Conservation (phyloP, 2,888 invertebrate genomes). For the Clepsis dumicolana region DNA sequence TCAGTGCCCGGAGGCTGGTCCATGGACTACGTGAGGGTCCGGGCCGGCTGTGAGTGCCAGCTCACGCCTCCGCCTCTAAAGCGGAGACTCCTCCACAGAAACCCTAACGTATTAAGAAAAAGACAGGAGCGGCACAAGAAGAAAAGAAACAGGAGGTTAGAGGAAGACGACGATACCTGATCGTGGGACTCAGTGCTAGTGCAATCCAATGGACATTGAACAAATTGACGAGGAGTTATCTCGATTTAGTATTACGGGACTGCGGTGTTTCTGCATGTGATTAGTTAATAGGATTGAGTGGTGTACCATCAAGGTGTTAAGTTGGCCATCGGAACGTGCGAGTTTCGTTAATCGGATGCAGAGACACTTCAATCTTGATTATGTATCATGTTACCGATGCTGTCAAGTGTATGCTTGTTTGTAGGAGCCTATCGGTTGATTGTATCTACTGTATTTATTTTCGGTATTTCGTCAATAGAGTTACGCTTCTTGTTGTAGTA, state of each 20-base stretch:
- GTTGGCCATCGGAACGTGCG: constrained; percentile 45
- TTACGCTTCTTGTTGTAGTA: constrained; percentile 77
- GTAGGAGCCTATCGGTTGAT: constrained; percentile 69
- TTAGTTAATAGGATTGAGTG: constrained; percentile 9
- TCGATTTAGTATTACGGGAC: constrained; percentile 64
- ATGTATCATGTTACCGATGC: constrained; percentile 61
- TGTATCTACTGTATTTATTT: constrained; percentile 68
- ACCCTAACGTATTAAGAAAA: constrained; percentile 38
- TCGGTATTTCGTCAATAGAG: constrained; percentile 58
- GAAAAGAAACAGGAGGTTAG: constrained; percentile 67
- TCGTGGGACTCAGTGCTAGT: constrained; percentile 58
- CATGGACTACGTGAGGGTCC: constrained; percentile 93
- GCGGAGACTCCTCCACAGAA: constrained; percentile 70
- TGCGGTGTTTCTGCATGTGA: constrained; percentile 41
- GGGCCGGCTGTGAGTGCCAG: constrained; percentile 95
- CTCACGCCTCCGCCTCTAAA: constrained; percentile 88
- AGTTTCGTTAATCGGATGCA: constrained; percentile 46
- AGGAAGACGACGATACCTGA: constrained; percentile 78
- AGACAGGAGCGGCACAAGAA: constrained; percentile 67
- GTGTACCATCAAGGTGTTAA: constrained; percentile 6
- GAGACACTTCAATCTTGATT: constrained; percentile 44
- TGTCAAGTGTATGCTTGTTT: constrained; percentile 51
- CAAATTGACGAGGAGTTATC: constrained; percentile 61
- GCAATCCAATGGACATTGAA: constrained; percentile 72
- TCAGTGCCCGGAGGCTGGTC: constrained; percentile 88